Percentiles rank a stretch among this genome's conserved stretches.
These are phyloP conservation scores for Agrotis puta DNA, from an alignment of 2,888 invertebrate genomes.

Conservation along the genomic window DNA sequence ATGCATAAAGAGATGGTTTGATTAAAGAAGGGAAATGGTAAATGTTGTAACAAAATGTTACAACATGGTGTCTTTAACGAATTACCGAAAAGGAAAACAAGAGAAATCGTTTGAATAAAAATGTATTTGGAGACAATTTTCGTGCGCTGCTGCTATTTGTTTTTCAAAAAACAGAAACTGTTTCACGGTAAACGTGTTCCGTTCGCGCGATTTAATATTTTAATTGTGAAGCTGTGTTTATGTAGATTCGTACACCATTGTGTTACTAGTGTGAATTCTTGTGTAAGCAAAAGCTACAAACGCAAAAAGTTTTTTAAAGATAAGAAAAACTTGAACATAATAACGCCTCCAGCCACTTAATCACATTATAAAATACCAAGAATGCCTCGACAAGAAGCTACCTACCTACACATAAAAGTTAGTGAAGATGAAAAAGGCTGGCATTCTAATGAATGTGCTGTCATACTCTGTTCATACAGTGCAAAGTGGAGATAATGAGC, in stretches of 20 bases:
- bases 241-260: slow-evolving; percentile 12
- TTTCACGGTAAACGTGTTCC: slow-evolving; percentile 31
- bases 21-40: slow-evolving; percentile 58
- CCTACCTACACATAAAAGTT: slow-evolving; percentile 16
- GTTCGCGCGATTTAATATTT: slow-evolving; percentile 34
- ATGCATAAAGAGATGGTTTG: slow-evolving; percentile 69
- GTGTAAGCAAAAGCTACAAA: neutral
- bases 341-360: slow-evolving; percentile 2
- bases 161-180: slow-evolving; percentile 29
- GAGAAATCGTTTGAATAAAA: slow-evolving; percentile 20
- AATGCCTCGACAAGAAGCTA: slow-evolving; percentile 21
- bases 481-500: slow-evolving; percentile 52
- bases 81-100: slow-evolving; percentile 26
- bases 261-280: slow-evolving; percentile 14
- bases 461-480: slow-evolving; percentile 48
- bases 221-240: slow-evolving; percentile 20
- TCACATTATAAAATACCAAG: slow-evolving; percentile 14
- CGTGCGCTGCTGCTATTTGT: slow-evolving; percentile 26
- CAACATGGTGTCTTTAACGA: slow-evolving; percentile 22
- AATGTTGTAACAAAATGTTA: slow-evolving; percentile 35
- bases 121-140: slow-evolving; percentile 34
- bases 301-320: neutral
- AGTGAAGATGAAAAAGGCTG: slow-evolving; percentile 27
- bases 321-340: neutral
- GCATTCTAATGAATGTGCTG: slow-evolving; percentile 50